A percentile compares a stretch with the other conserved stretches of the same genome.
phyloP scores from a whole-genome alignment of 2,888 invertebrate species.

The Achlya flavicornis region DNA sequence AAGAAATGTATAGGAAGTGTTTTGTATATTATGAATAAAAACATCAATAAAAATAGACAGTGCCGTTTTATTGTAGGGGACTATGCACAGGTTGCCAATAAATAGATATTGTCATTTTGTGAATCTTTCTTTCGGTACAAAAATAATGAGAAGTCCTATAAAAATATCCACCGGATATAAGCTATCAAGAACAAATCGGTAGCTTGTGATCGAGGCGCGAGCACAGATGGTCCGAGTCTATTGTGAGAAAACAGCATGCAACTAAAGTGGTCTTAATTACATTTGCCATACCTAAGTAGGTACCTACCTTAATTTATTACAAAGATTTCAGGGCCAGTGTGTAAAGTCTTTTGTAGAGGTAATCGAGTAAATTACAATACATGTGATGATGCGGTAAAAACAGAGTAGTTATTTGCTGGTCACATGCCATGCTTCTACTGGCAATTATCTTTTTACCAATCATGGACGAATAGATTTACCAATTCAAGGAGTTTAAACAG shows the following conservation, averaged over 20 bases:
- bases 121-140: no score
- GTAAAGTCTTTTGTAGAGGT: neutral
- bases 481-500: neutral
- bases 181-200: no score
- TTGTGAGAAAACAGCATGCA: no score
- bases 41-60: slow-evolving; percentile 79
- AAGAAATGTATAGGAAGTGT: slow-evolving; percentile 68
- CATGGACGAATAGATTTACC: slow-evolving; percentile 14
- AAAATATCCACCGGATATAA: no score
- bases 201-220: no score
- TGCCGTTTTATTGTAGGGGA: slow-evolving; percentile 59
- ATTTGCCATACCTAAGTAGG: no score
- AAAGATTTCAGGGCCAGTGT: neutral
- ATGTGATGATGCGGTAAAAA: neutral
- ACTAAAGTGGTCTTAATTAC: no score
- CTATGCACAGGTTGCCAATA: neutral
- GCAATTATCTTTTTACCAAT: no score
- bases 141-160: no score
- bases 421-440: neutral
- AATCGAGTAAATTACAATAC: slow-evolving; percentile 1
- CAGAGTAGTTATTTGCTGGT: neutral
- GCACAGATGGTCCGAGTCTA: no score
- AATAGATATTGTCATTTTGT: no score
- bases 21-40: slow-evolving; percentile 74
- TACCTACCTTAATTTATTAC: no score